Evolutionary conservation across 2,888 invertebrate genomes (phyloP).

Genomic region (Lordiphosa andalusiaca): DNA sequence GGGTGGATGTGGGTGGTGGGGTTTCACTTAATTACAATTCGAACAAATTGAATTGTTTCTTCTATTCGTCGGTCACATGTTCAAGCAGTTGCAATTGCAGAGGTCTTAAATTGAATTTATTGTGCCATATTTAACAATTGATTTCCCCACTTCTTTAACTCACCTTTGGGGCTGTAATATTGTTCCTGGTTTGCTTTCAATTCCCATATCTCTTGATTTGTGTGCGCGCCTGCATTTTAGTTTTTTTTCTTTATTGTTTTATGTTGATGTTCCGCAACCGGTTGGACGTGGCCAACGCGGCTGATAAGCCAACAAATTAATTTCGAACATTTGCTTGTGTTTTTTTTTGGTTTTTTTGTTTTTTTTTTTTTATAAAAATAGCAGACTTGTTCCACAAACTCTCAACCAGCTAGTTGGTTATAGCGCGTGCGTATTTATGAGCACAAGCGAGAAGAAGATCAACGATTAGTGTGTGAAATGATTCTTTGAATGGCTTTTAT

Average conservation of each 20-base stretch:
- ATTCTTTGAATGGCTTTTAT: conserved; percentile 3
- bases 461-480: conserved; percentile 7
- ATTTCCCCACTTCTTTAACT: conserved; percentile 6
- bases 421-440: conserved; percentile 17
- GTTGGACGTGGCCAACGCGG: conserved; percentile 10
- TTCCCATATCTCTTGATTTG: background rate
- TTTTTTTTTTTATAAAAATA: too few species aligned
- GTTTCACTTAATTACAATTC: conserved; percentile 42
- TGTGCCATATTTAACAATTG: conserved; percentile 27
- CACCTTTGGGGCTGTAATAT: background rate
- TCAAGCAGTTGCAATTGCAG: conserved; percentile 50
- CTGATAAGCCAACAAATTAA: conserved; percentile 19
- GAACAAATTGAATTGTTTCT: conserved; percentile 54
- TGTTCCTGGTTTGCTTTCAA: too few species aligned
- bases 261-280: conserved; percentile 14
- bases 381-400: too few species aligned
- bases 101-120: conserved; percentile 13
- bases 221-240: conserved; percentile 9
- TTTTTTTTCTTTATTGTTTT: conserved; percentile 32
- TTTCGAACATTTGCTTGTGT: background rate
- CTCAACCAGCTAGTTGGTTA: too few species aligned
- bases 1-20: too few species aligned
- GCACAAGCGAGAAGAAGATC: conserved; percentile 3
- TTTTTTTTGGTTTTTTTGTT: too few species aligned
- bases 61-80: conserved; percentile 53